A percentile compares a stretch with the other conserved stretches of the same genome.
Conservation (phyloP, 2,888 invertebrate genomes). For the Sarcophaga rosellei region DNA sequence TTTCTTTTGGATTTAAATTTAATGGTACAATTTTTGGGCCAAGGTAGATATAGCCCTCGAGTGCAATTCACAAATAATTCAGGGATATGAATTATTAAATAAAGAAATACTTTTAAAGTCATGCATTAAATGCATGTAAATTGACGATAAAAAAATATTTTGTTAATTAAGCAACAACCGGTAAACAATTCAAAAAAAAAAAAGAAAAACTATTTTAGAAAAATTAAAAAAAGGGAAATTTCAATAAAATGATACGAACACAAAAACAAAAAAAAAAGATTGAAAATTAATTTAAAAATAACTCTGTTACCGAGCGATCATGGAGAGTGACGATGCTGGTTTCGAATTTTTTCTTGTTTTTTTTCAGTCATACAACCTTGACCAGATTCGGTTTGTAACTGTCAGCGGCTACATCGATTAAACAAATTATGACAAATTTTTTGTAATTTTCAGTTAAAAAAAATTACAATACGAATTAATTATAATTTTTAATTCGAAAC, state of each 20-base stretch:
- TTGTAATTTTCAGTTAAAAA: neutral
- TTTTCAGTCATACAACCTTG: constrained; percentile 29
- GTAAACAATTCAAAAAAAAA: neutral
- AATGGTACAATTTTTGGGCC: neutral
- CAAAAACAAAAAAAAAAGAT: neutral
- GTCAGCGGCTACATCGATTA: constrained; percentile 3
- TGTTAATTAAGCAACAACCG: neutral
- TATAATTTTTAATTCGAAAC: constrained; percentile 1
- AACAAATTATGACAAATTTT: constrained; percentile 18
- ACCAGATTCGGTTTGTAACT: constrained; percentile 48
- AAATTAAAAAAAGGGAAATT: neutral
- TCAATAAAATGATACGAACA: neutral
- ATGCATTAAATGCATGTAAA: constrained; percentile 7
- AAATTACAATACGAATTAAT: neutral
- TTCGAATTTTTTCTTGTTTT: neutral
- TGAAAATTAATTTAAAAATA: neutral
- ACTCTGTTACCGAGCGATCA: neutral
- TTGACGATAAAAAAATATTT: neutral
- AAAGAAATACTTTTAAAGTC: neutral
- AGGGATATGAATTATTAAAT: neutral
- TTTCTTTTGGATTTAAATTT: too few species aligned
- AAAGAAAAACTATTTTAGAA: too few species aligned
- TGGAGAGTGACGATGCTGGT: neutral
- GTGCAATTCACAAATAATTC: constrained; percentile 13
- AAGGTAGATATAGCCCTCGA: neutral